Conservation (phyloP, 2,113 vertebrate genomes). For the Aspiorhynchus laticeps region DNA sequence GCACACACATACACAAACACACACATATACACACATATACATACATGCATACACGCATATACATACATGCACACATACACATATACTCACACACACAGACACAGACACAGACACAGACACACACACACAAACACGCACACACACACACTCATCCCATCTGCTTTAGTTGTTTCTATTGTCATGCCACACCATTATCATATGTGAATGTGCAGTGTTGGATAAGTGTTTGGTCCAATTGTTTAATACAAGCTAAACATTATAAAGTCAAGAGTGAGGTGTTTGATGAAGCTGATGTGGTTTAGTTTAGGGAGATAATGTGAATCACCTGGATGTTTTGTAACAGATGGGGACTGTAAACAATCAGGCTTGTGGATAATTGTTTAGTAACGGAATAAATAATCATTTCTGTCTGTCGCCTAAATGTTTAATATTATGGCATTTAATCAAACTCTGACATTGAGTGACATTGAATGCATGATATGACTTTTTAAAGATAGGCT, state of each 20-base stretch:
- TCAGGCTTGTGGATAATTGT: background rate
- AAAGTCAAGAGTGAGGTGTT: background rate
- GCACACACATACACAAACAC: background rate
- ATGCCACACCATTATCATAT: background rate
- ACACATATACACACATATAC: background rate
- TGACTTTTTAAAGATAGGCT: background rate
- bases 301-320: background rate
- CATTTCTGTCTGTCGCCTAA: background rate
- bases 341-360: background rate
- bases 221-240: background rate
- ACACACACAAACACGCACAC: no score
- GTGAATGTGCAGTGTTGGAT: background rate
- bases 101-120: no score
- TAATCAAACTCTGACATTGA: conserved; percentile 67
- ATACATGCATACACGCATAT: no score
- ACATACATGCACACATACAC: no score
- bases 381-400: background rate
- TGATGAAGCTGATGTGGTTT: background rate
- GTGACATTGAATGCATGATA: conserved; percentile 69
- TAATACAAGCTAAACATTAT: background rate
- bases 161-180: background rate
- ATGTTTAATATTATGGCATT: background rate
- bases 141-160: background rate
- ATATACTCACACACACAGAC: background rate
- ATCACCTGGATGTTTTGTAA: background rate